Evolutionary conservation across 2,888 invertebrate genomes (phyloP).

Genomic region (Erpobdella octoculata): DNA sequence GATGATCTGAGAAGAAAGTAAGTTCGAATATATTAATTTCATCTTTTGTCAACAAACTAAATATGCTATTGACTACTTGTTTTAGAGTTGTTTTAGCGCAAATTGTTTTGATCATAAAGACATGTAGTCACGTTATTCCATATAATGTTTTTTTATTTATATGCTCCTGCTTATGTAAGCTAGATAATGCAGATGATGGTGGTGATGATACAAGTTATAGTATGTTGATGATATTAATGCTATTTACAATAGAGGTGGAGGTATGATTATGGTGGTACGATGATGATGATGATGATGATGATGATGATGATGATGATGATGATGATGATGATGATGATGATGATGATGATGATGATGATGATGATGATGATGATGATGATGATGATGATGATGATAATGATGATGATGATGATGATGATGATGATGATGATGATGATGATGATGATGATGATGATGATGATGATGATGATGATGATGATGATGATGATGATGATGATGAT

Average conservation of each 20-base stretch:
- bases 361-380: not conserved
- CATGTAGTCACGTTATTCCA: too few species aligned
- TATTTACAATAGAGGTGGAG: too few species aligned
- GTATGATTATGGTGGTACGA: too few species aligned
- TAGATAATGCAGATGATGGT: too few species aligned
- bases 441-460: slow-evolving; percentile 20
- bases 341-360: slow-evolving; percentile 24
- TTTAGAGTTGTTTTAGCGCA: too few species aligned
- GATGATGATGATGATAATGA: not conserved
- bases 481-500: slow-evolving; percentile 12
- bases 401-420: not conserved
- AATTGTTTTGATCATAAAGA: too few species aligned
- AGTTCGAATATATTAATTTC: slow-evolving; percentile 28
- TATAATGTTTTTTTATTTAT: too few species aligned
- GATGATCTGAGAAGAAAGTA: slow-evolving; percentile 44
- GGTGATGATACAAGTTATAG: too few species aligned
- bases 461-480: not conserved
- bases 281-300: not conserved
- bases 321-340: slow-evolving; percentile 14
- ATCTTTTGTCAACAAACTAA: too few species aligned
- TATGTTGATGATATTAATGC: too few species aligned
- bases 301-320: not conserved
- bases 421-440: slow-evolving; percentile 11
- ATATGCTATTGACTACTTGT: too few species aligned
- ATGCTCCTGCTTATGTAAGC: too few species aligned